Base-by-base conservation (phyloP, 2,888 invertebrate genomes). In the Scelioninae gen. 2 region DNA sequence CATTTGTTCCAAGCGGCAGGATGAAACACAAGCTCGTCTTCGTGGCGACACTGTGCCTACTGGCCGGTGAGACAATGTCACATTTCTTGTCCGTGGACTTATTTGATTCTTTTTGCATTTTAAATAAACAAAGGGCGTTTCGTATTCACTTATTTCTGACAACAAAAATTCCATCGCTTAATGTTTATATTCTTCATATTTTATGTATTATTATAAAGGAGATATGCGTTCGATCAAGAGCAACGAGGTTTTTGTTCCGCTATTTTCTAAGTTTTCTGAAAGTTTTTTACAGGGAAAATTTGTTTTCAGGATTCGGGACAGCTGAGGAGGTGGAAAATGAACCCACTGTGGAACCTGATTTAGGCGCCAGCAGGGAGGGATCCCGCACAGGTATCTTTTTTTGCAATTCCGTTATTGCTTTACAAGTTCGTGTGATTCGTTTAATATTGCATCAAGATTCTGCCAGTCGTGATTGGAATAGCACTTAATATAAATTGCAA, bases 301-400 rank as follows among this genome's bases (percentile, higher is more conserved):
- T 25, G 4, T 9, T 31, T 22, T 46, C 53, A 85, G 85, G 82
- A 46, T 73, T 86, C 79, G 86, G 84, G 57, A 79, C 76, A 46
- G 89, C 87, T 16, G 63, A 70, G 10, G 28, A 61, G 25, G 81
- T 83, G 81, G 88, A 88, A 79, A 83, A 87, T 25, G 58, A 75
- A 41, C 55, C 73, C 5, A 84, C 82, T 1, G 84, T 85, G 15
- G 88, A 95, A 52, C 88, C 90, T 28, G 94, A 96, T 85, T 87
- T 96, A 63, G 96, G 96, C 10, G 91, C 95, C 46, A 94, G 92
- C 75, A 89, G 94, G 76, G 96, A 97, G 86, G 96, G 91, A 70
- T 96, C 96, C 6, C 91, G 94, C 85, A 98, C 97, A 84, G 95
- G 95, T 95, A 84, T 84, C 81, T 11, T 4, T 22, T 33, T n/a